Base-by-base conservation (phyloP, 2,888 invertebrate species). In the Hofmannophila pseudospretella region DNA sequence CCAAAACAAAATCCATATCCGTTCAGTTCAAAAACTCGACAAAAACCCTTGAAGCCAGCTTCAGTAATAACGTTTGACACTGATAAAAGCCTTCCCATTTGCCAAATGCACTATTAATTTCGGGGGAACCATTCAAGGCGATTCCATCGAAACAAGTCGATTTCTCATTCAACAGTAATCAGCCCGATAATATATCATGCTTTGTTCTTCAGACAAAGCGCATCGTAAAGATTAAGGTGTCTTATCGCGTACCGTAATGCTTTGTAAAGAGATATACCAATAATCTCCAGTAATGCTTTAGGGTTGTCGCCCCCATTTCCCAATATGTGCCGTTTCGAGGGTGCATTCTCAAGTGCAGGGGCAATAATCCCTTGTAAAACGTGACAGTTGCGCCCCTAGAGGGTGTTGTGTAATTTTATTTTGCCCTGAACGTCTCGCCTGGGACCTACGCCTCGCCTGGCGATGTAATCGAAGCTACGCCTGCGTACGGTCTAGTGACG, bases 281-380 rank as follows among this genome's bases (percentile, higher is more conserved):
- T 82, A 79, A 82, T 80, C 77, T 72, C 49, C 49, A 58, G 57
- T 75, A 74, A 80, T 73, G 67, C 63, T 58, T 54, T 52, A 69
- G 79, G 78, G 75, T 68, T 64, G 65, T 61, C 71, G 66, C 69
- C 72, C 73, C 66, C 45, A 4, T 54, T 64, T 61, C 67, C 60
- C 69, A 65, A 75, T 71, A 72, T 71, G 60, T 66, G 61, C 53
- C 60, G 54, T 51, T 59, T 60, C 54, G 45, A 53, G 58, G 81
- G 82, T 82, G 81, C 80, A 80, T 77, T 72, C 66, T 69, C 56
- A 65, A 80, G 77, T 73, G 74, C 68, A 72, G 61, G 53, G 61
- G 64, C 71, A 78, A 72, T 79, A 82, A 82, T 82, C 77, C 74
- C 67, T 60, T 69, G 58, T 68, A 74, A n/a, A n/a, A 68, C 70